Conservation (phyloP, 2,113 vertebrate species). For the Mellivora capensis region DNA sequence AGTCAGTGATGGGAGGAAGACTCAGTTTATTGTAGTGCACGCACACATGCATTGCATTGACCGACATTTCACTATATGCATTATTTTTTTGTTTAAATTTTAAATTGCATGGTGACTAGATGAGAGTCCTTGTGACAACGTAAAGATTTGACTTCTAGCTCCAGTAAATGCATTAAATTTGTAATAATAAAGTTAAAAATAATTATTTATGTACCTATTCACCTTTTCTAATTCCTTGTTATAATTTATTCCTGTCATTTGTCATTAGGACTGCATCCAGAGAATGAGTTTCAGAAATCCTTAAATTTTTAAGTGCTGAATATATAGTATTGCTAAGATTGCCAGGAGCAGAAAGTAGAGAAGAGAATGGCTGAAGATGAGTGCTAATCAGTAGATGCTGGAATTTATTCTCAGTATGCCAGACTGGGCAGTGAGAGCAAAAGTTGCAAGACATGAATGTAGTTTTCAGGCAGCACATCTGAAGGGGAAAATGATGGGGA, state of each 20-base stretch:
- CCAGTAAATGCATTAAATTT: background rate
- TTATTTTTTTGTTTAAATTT: conserved; percentile 32
- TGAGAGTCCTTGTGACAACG: background rate
- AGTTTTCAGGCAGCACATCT: background rate
- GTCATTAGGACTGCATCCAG: background rate
- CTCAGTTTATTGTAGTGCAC: background rate
- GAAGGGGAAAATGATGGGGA: background rate
- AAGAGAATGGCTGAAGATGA: background rate
- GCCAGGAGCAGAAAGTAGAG: background rate
- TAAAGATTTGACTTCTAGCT: conserved; percentile 10
- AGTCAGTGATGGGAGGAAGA: background rate
- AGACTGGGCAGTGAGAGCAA: background rate
- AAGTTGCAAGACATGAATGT: background rate
- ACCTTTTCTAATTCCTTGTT: background rate
- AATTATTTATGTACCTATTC: background rate
- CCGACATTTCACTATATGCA: background rate
- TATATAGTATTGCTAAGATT: background rate
- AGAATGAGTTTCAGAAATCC: conserved; percentile 9
- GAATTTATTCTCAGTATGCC: background rate
- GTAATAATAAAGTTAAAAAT: conserved; percentile 12
- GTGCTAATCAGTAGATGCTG: background rate
- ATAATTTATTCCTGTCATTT: conserved; percentile 16
- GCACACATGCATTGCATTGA: background rate
- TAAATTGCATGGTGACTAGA: background rate
- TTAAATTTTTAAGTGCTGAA: background rate